These are phyloP conservation scores for Mirza zaza DNA, from an alignment of 2,113 vertebrate genomes.

Conservation along the genomic window DNA sequence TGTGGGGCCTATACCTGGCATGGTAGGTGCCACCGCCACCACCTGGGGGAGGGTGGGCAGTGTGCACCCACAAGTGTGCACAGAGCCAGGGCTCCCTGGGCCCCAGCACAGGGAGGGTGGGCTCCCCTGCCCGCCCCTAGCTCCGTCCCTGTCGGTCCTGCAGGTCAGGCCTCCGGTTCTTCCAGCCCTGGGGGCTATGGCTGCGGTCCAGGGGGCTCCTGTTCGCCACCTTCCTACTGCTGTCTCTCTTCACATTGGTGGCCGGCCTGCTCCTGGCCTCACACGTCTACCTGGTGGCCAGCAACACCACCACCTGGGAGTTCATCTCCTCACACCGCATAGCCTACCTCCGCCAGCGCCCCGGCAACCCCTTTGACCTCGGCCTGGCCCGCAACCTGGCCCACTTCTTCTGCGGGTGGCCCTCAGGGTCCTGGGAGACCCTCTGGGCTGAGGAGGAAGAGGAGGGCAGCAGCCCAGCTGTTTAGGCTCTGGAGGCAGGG, in stretches of 20 bases:
- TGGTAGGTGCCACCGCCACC: conserved; percentile 86
- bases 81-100: not conserved
- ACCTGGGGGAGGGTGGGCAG: not conserved
- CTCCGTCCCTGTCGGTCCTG: not conserved
- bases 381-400: conserved; percentile 92
- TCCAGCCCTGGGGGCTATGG: conserved; percentile 88
- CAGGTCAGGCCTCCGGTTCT: conserved; percentile 92
- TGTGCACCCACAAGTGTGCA: rapidly evolving
- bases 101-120: not conserved
- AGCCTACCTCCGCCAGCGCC: conserved; percentile 92
- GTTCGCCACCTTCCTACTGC: conserved; percentile 85
- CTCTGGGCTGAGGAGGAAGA: conserved; percentile 89
- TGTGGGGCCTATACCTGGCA: conserved; percentile 91
- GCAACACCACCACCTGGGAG: conserved; percentile 98
- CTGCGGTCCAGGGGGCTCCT: conserved; percentile 87
- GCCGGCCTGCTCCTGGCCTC: conserved; percentile 90
- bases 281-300: conserved; percentile 94
- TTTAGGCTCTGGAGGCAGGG: conserved; percentile 43
- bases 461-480: conserved; percentile 44
- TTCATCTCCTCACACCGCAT: conserved; percentile 96
- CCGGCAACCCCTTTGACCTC: conserved; percentile 93
- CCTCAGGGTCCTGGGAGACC: conserved; percentile 90
- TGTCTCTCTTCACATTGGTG: conserved; percentile 84
- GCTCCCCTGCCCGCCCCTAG: too few relatives aligned
- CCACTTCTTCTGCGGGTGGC: conserved; percentile 94